These are phyloP conservation scores for Trachelus tabidus DNA, from an alignment of 2,888 invertebrate genomes.

Conservation along the genomic window DNA sequence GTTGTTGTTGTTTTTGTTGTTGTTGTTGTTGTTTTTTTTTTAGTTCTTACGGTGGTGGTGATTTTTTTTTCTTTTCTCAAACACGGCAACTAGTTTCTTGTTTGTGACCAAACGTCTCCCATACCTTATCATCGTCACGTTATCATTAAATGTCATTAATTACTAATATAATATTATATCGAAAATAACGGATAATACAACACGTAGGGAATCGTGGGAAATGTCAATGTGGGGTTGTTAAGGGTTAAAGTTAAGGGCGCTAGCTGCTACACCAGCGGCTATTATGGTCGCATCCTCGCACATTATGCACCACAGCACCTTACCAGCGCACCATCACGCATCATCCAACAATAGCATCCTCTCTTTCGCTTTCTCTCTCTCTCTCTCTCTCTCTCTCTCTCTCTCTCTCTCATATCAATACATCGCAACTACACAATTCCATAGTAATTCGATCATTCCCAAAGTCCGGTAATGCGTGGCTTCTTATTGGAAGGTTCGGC, in stretches of 20 bases:
- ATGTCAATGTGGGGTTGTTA: constrained; percentile 13
- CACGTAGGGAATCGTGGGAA: constrained; percentile 62
- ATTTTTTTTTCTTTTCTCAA: constrained; percentile 31
- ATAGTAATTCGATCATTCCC: not conserved
- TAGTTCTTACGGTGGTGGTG: not conserved
- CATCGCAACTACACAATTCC: not conserved
- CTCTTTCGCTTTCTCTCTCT: not conserved
- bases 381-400: not conserved
- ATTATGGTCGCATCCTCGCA: not conserved
- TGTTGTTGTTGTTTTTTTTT: no score
- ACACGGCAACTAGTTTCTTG: constrained; percentile 46
- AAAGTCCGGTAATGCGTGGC: constrained; percentile 9
- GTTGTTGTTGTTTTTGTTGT: not conserved
- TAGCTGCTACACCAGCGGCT: constrained; percentile 44
- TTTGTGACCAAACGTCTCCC: constrained; percentile 57
- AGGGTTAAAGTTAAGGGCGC: constrained; percentile 35
- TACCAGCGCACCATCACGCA: not conserved
- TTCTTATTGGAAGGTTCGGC: not conserved
- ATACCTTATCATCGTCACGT: constrained; percentile 65
- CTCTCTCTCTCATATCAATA: not conserved
- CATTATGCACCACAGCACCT: not conserved
- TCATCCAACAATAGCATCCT: not conserved
- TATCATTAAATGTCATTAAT: constrained; percentile 66
- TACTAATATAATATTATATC: constrained; percentile 66
- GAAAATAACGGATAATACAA: constrained; percentile 67